Percentiles rank a stretch among this genome's conserved stretches.
phyloP scores from a whole-genome alignment of 2,888 invertebrate species.

The Carabus problematicus region DNA sequence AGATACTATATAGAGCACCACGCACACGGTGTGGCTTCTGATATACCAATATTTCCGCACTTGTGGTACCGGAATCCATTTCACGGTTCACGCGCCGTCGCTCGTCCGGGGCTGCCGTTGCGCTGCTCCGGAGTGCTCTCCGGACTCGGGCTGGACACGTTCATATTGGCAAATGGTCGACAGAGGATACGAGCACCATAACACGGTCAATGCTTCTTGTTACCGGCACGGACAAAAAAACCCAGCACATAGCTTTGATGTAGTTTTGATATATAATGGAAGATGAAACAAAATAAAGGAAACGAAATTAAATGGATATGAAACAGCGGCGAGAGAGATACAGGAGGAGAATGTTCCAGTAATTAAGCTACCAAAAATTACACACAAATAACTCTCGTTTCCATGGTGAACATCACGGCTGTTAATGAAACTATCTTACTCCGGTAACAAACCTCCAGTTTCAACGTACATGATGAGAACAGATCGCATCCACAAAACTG shows the following conservation, averaged over 20 bases:
- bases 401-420: too few species aligned
- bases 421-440: too few species aligned
- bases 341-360: too few species aligned
- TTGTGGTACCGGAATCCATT: slow-evolving; percentile 40
- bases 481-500: too few species aligned
- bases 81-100: slow-evolving; percentile 40
- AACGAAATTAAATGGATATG: too few species aligned
- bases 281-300: too few species aligned
- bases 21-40: slow-evolving; percentile 16
- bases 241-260: too few species aligned
- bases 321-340: too few species aligned
- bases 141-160: slow-evolving; percentile 6
- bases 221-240: neutral
- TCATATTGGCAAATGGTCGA: neutral
- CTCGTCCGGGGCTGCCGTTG: neutral
- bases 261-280: too few species aligned
- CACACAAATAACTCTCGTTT: too few species aligned
- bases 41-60: slow-evolving; percentile 35
- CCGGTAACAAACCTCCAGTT: neutral
- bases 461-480: too few species aligned
- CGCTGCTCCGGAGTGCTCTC: slow-evolving; percentile 13
- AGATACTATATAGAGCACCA: neutral
- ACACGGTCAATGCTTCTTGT: neutral
- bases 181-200: neutral
- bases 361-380: too few species aligned